A percentile compares a stretch with the other conserved stretches of the same genome.
Conservation (phyloP, 2,797 vertebrate species). For the Columba guinea region DNA sequence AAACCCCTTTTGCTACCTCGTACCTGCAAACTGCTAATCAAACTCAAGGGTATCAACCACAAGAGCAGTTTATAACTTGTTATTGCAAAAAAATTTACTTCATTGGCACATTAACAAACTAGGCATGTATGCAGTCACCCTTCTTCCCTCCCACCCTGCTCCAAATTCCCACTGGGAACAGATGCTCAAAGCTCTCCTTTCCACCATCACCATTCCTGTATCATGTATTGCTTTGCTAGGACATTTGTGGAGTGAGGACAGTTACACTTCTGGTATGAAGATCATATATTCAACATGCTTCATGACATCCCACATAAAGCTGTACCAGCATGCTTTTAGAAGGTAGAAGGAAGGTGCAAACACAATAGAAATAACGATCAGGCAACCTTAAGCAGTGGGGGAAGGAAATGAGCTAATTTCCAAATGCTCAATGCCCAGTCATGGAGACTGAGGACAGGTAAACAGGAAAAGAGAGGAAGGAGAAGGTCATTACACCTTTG, state of each 20-base stretch:
- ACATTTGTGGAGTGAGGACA: not conserved
- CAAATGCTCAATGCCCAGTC: constrained; percentile 49
- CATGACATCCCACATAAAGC: not conserved
- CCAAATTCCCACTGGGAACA: not conserved
- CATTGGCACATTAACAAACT: not conserved
- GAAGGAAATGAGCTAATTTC: constrained; percentile 69
- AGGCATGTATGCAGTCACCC: not conserved
- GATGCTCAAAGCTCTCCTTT: not conserved
- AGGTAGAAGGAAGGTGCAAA: constrained; percentile 58
- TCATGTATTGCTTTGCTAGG: not conserved
- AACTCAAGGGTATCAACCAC: not conserved
- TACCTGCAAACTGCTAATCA: not conserved
- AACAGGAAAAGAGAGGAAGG: constrained; percentile 65
- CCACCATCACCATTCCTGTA: not conserved
- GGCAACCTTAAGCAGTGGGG: constrained; percentile 35
- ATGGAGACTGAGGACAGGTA: constrained; percentile 40
- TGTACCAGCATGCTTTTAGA: constrained; percentile 12
- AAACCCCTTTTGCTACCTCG: not conserved
- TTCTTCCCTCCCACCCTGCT: not conserved
- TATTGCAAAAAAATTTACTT: not conserved
- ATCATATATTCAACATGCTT: not conserved
- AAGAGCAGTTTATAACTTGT: not conserved
- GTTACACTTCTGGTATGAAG: not conserved
- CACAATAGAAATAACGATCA: constrained; percentile 63
- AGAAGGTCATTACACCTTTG: constrained; percentile 64